These are phyloP conservation scores for Linyphia triangularis DNA, from an alignment of 2,888 invertebrate species.

Conservation along the genomic window DNA sequence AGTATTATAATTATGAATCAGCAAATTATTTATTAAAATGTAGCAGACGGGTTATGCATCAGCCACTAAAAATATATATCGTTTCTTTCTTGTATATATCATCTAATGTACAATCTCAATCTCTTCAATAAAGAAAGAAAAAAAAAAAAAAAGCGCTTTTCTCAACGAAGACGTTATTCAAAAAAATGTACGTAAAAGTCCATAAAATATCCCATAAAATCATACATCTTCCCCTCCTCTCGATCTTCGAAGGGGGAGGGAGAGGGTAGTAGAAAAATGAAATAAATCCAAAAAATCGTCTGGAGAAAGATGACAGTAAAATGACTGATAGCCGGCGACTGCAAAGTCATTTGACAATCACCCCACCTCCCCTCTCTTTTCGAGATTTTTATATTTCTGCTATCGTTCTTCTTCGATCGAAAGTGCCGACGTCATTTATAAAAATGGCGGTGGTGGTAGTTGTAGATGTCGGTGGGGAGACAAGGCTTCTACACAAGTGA, in stretches of 20 bases:
- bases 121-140: too few relatives aligned
- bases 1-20: too few relatives aligned
- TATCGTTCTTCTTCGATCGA: slow-evolving; percentile 20
- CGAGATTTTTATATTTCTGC: slow-evolving; percentile 28
- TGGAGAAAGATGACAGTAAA: slow-evolving; percentile 54
- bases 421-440: slow-evolving; percentile 20
- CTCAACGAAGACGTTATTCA: not conserved
- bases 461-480: too few relatives aligned
- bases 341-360: slow-evolving; percentile 71
- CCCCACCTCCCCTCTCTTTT: not conserved
- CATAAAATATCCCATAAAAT: slow-evolving; percentile 53
- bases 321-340: slow-evolving; percentile 62
- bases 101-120: not conserved
- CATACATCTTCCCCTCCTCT: not conserved
- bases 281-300: slow-evolving; percentile 57
- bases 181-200: slow-evolving; percentile 37
- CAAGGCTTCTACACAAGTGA: too few relatives aligned
- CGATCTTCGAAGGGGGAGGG: not conserved
- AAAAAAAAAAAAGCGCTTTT: not conserved
- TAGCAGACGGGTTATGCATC: too few relatives aligned
- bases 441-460: slow-evolving; percentile 29
- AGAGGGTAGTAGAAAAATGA: slow-evolving; percentile 4
- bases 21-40: too few relatives aligned
- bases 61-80: not conserved
- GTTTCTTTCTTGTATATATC: not conserved